These are phyloP conservation scores for Subanguina moxae DNA, from an alignment of 1,140 invertebrate genomes.

Conservation along the genomic window DNA sequence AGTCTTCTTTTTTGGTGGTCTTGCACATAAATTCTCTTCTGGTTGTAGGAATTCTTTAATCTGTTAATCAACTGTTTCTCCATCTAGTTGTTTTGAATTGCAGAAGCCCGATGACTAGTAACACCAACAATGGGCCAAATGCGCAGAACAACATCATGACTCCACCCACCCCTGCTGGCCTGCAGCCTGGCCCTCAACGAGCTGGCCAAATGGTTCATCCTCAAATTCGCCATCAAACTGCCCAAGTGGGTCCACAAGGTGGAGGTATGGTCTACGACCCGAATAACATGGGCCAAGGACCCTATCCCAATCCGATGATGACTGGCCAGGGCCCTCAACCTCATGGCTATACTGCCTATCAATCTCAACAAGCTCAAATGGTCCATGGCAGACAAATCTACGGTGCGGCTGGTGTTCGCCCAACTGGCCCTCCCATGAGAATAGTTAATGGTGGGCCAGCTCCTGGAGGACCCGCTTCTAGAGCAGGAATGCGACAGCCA, in stretches of 20 bases:
- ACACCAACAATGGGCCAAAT: constrained; percentile 8
- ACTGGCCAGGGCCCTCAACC: not conserved
- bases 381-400: not conserved
- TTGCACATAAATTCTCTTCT: no score
- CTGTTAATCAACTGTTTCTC: no score
- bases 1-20: no score
- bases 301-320: constrained; percentile 22
- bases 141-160: constrained; percentile 39
- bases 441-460: not conserved
- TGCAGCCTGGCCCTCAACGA: constrained; percentile 25
- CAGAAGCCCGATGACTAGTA: constrained; percentile 29
- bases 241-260: not conserved
- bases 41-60: no score
- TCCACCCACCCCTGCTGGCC: constrained; percentile 31
- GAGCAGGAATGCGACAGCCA: constrained; percentile 9
- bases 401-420: not conserved
- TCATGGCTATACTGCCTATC: not conserved
- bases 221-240: constrained; percentile 24
- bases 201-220: constrained; percentile 16
- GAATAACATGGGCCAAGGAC: not conserved
- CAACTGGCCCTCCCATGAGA: no score
- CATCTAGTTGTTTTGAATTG: not conserved
- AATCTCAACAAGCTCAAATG: not conserved
- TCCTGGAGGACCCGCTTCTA: not conserved
- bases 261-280: not conserved